Percentiles rank a stretch among this genome's conserved stretches.
Evolutionary conservation across 2,797 vertebrate genomes (phyloP).

Genomic region (Helostoma temminkii): DNA sequence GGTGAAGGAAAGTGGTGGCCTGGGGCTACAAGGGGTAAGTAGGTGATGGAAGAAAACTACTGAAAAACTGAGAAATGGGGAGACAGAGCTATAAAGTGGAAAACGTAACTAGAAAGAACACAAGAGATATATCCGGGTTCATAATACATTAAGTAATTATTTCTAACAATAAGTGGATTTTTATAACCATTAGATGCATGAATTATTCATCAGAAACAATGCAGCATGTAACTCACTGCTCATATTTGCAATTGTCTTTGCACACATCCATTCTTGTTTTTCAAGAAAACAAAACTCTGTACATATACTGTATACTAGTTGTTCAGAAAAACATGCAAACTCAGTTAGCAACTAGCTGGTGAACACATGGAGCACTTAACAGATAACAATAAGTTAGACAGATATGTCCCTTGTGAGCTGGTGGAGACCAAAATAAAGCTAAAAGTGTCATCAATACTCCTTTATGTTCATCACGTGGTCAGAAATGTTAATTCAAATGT

Average conservation of each 20-base stretch:
- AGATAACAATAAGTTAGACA: neutral
- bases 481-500: neutral
- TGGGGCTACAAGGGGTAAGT: constrained; percentile 12
- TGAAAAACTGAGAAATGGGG: constrained; percentile 15
- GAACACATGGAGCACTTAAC: too few relatives aligned
- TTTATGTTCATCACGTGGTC: neutral
- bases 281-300: neutral
- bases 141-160: neutral
- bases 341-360: neutral
- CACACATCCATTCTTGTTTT: neutral
- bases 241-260: too few relatives aligned
- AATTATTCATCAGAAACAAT: too few relatives aligned
- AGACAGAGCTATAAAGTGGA: neutral
- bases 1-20: constrained; percentile 31
- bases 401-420: neutral
- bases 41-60: constrained; percentile 26
- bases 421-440: constrained; percentile 4
- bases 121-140: neutral
- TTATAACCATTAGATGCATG: too few relatives aligned
- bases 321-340: neutral
- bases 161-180: too few relatives aligned
- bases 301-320: neutral
- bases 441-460: neutral
- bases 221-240: neutral
- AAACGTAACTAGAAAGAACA: neutral